Base-by-base conservation (phyloP, 2,797 vertebrate genomes). In the Tamandua tetradactyla region DNA sequence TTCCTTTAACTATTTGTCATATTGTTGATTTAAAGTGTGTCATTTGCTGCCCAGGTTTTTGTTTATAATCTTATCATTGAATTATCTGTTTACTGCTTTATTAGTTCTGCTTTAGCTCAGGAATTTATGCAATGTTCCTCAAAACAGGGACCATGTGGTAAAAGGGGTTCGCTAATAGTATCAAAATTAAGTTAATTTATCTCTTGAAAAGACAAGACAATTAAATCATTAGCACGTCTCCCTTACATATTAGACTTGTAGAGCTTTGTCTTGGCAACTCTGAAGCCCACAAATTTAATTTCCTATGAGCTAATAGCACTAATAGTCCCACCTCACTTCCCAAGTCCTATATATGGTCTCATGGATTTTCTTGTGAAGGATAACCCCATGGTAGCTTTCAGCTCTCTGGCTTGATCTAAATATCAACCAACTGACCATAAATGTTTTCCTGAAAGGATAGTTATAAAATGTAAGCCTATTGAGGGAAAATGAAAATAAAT, bases 41-140 rank as follows among this genome's bases (percentile, higher is more conserved):
- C 7, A 95, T 37, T 89, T 91, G 55, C 78, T 44, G 85, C 15
- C 35, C 72, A 89, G 23, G 22, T 47, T 89, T 93, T 89, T 20
- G 35, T 57, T 89, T 30, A 55, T 13, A 59, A 57, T 85, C 79
- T 86, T 92, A 8, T 74, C 72, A 82, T 32, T 87, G 57, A 64
- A 80, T 49, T 93, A 87, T 27, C 68, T 95, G 62, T 61, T 81
- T 89, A 52, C 62, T 81, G 49, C 66, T 71, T 80, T 80, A 71
- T 86, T 86, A 91, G 61, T 76, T 17, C n/a, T 87, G 30, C 47
- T 15, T 12, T 80, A 93, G n/a, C 74, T 94, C 75, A 86, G 84
- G 87, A 76, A 75, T 83, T 18, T 86, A 57, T 87, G 22, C 1
- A 25, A 68, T 72, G 4, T 6, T 32, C 14, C 32, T 84, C 44